These are phyloP conservation scores for Punctoribates punctum DNA, from an alignment of 2,888 invertebrate genomes.

Conservation along the genomic window DNA sequence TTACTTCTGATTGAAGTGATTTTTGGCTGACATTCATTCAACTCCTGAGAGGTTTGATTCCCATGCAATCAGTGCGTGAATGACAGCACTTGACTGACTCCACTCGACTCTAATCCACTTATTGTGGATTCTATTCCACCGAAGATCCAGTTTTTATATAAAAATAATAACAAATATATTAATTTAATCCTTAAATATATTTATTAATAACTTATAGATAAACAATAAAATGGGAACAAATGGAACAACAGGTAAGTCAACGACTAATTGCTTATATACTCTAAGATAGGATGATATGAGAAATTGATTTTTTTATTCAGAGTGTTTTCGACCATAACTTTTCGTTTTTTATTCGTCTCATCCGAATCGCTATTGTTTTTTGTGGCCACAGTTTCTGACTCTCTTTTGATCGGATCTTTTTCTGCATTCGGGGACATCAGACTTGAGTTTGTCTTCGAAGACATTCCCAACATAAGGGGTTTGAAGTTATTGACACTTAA, in stretches of 20 bases:
- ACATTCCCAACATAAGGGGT: neutral
- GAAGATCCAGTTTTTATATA: neutral
- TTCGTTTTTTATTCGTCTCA: slow-evolving; percentile 34
- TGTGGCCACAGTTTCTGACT: slow-evolving; percentile 38
- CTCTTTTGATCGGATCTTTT: neutral
- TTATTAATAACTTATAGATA: slow-evolving; percentile 12
- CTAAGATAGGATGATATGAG: slow-evolving; percentile 48
- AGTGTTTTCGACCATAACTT: slow-evolving; percentile 14
- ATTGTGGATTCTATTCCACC: neutral
- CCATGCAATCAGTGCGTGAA: slow-evolving; percentile 15
- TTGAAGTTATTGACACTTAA: neutral
- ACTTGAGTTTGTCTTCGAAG: slow-evolving; percentile 39
- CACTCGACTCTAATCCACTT: neutral
- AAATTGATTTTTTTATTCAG: slow-evolving; percentile 46
- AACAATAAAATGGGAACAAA: slow-evolving; percentile 19
- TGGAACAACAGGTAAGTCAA: neutral
- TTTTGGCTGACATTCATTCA: neutral
- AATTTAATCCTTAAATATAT: slow-evolving; percentile 5
- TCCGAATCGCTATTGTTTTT: neutral
- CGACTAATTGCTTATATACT: slow-evolving; percentile 44
- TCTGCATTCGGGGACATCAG: slow-evolving; percentile 16
- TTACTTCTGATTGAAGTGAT: neutral
- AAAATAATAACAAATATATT: neutral
- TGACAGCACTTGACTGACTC: neutral
- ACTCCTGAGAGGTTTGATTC: neutral